phyloP scores from a whole-genome alignment of 2,797 vertebrate species.

The Delichon dasypus region DNA sequence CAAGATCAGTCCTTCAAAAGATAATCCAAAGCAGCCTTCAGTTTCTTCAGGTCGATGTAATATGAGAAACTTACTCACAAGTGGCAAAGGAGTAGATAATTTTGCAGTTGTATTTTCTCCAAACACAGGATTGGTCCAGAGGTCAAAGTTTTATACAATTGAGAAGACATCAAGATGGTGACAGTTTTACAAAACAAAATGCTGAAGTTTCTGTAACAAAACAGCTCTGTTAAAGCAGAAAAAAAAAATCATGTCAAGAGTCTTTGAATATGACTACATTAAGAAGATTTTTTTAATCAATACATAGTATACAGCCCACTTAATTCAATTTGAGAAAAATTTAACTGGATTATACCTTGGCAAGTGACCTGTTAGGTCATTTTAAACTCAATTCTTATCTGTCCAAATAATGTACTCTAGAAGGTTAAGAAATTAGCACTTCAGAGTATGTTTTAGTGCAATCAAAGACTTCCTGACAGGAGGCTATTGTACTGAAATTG shows the following conservation, averaged over 20 bases:
- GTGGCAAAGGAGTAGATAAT: not conserved
- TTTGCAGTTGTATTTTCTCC: not conserved
- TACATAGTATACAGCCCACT: not conserved
- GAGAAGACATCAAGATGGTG: not conserved
- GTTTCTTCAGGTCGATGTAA: not conserved
- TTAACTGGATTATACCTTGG: conserved; percentile 15
- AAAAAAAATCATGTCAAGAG: not conserved
- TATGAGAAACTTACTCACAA: not conserved
- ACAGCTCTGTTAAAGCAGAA: not conserved
- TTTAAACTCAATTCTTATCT: conserved; percentile 39
- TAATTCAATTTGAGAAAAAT: conserved; percentile 42
- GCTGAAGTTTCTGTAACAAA: not conserved
- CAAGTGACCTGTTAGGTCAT: conserved; percentile 7
- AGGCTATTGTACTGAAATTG: not conserved
- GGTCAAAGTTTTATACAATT: not conserved
- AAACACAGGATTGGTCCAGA: not conserved
- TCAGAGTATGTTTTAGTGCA: not conserved
- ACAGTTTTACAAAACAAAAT: not conserved
- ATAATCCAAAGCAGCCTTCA: not conserved
- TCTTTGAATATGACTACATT: not conserved
- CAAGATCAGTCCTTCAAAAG: not conserved
- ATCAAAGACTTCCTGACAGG: not conserved
- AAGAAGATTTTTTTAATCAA: not conserved
- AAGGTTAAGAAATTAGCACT: conserved; percentile 24
- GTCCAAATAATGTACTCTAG: conserved; percentile 44